These are phyloP conservation scores for Amblyopsis rosae DNA, from an alignment of 2,113 vertebrate genomes.

Conservation along the genomic window DNA sequence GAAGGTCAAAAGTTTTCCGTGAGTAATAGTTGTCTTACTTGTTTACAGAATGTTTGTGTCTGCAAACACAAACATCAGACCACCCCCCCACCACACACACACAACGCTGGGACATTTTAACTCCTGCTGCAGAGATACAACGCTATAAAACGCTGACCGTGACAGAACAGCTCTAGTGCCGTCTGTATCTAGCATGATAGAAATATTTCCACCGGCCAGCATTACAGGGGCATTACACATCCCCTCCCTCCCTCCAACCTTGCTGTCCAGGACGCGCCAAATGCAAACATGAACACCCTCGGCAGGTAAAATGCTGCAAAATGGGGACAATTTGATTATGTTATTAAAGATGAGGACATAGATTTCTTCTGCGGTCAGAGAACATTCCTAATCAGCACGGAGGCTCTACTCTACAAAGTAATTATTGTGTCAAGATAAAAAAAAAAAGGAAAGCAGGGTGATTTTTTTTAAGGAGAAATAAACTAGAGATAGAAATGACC, in stretches of 20 bases:
- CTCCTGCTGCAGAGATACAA: conserved; percentile 33
- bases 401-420: conserved; percentile 56
- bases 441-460: conserved; percentile 46
- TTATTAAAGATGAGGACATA: conserved; percentile 60
- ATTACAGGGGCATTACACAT: conserved; percentile 40
- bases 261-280: not conserved
- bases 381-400: conserved; percentile 59
- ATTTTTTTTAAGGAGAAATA: conserved; percentile 64
- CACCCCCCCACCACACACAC: conserved; percentile 4
- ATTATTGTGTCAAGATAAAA: conserved; percentile 75
- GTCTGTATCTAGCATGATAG: conserved; percentile 42
- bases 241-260: conserved; percentile 23
- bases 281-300: conserved; percentile 9
- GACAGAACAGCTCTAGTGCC: conserved; percentile 46
- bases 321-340: conserved; percentile 40
- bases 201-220: conserved; percentile 39
- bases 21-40: no score
- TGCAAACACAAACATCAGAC: conserved; percentile 9
- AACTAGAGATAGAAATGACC: conserved; percentile 75
- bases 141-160: conserved; percentile 60
- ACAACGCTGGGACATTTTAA: not conserved
- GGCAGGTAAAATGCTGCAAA: not conserved
- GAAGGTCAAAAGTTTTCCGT: no score
- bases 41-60: no score
- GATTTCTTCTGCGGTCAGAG: conserved; percentile 57